Evolutionary conservation across 2,888 invertebrate genomes (phyloP), one percentile per base, ranked within the genome.

Genomic region (Eueremaeus valkanovi): DNA sequence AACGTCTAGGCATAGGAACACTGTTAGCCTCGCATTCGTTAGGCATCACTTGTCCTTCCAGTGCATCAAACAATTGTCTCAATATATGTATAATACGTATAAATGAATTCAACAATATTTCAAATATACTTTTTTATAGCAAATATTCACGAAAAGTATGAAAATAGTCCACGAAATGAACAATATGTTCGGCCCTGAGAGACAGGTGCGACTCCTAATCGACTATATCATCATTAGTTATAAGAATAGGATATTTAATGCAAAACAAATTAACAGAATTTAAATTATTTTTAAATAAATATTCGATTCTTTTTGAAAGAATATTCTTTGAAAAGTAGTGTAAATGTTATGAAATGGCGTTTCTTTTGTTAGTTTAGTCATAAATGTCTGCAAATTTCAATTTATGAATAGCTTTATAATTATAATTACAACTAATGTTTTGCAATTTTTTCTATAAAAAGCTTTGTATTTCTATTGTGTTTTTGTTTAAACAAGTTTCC

Each of bases 31-130:
- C 29, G 63, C 36, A 66, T 66, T 66, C 36, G 63, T 66, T 66
- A 66, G 63, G 63, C 63, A 66, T 66, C 63, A 33, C 36, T 18
- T 66, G 63, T 36, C 63, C 63, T 66, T 66, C 63, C 63, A 66
- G 33, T 66, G 5, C 58, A 58, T 29, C 58, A 58, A 58, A 58
- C 58, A 58, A 58, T 58, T 58, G 29, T 18, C 11, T 24, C 9
- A 9, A 55, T 31, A 58, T 58, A 21, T 31, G 49, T 18, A 49
- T 49, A 2, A 18, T 21, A 49, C 58, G 29, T 29, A 58, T 24
- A 24, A 45, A 45, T 45, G 16, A n/a, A n/a, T n/a, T n/a, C n/a
- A n/a, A n/a, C n/a, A n/a, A n/a, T 45, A n/a, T 33, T 63, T 33
- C 40, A 21, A 21, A 40, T 24, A 24, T n/a, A n/a, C n/a, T n/a